A percentile compares a stretch with the other conserved stretches of the same genome.
Conservation (phyloP, 2,888 invertebrate genomes). For the Trisateles emortualis region DNA sequence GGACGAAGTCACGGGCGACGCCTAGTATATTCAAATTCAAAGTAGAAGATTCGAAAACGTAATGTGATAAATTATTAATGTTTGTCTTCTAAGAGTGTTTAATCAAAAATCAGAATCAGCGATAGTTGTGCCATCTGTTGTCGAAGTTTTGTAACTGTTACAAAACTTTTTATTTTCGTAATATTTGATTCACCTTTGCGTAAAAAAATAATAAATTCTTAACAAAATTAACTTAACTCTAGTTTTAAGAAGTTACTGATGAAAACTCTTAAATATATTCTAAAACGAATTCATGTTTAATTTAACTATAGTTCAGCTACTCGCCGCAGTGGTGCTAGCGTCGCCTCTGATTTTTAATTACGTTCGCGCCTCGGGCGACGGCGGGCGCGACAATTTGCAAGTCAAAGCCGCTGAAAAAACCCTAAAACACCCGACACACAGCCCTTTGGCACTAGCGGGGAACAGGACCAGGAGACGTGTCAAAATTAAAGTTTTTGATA, state of each 20-base stretch:
- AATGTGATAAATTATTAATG: too few relatives aligned
- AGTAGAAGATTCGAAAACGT: too few relatives aligned
- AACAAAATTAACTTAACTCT: too few relatives aligned
- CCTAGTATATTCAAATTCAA: too few relatives aligned
- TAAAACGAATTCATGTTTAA: neutral
- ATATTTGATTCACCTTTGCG: too few relatives aligned
- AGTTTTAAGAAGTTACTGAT: too few relatives aligned
- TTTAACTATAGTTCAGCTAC: conserved; percentile 52
- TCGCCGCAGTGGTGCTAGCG: conserved; percentile 58
- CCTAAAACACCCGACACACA: conserved; percentile 83
- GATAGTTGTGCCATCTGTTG: conserved; percentile 27
- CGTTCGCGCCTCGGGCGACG: conserved; percentile 51
- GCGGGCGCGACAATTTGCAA: conserved; percentile 80
- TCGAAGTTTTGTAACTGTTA: neutral
- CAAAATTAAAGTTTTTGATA: conserved; percentile 3
- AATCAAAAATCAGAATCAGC: neutral
- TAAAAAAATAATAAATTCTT: too few relatives aligned
- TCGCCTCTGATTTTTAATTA: conserved; percentile 77
- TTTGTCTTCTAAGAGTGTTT: neutral
- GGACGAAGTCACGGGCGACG: too few relatives aligned
- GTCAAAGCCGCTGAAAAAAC: conserved; percentile 85
- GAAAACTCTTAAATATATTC: neutral
- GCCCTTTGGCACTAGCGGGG: conserved; percentile 72
- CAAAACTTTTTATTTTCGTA: neutral
- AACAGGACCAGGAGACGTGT: conserved; percentile 46